Evolutionary conservation across 2,888 invertebrate species (phyloP), one percentile per base, ranked within the genome.

Genomic region (Prosapia bicincta): DNA sequence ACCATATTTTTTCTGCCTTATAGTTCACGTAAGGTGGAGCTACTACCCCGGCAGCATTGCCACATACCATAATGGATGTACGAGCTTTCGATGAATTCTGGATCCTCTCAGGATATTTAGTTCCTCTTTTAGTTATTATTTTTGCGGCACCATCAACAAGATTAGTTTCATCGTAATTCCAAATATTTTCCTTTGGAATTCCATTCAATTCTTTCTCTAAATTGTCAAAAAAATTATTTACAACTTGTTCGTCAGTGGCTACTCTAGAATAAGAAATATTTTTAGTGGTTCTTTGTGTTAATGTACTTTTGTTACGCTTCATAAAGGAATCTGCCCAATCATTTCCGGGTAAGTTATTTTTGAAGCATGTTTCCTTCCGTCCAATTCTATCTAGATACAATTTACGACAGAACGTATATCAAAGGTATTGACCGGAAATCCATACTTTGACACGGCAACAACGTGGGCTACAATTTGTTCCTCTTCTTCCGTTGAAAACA

Each of bases 11-110:
- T 72, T 81, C 79, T 1, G 84, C 81, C 80, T 85, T 86, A 78
- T 85, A 85, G 0, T 85, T 84, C 9, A 85, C 83, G 78, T 85
- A 86, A 25, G 81, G 80, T 6, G 85, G 84, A 24, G 85, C 78
- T 2, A 84, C 20, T 69, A 78, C 77, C 5, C 85, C 85, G 72
- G 78, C 80, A 13, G 85, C 84, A 54, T 82, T 81, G 13, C 81
- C 83, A 72, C 83, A 81, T 74, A 85, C 80, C 85, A 85, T 86
- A 3, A 84, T 25, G 0, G 83, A 69, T n/a, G 65, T 43, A 13
- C 15, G 10, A n/a, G 66, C 71, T 77, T 84, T 84, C 13, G 81
- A 72, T 0, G 78, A 71, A 74, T 84, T 81, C 72, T 81, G 80
- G 13, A 83, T 79, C n/a, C n/a, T 66, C 67, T 84, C 82, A 26